Evolutionary conservation across 2,797 vertebrate genomes (phyloP).

Genomic region (Sebastes nivosus): DNA sequence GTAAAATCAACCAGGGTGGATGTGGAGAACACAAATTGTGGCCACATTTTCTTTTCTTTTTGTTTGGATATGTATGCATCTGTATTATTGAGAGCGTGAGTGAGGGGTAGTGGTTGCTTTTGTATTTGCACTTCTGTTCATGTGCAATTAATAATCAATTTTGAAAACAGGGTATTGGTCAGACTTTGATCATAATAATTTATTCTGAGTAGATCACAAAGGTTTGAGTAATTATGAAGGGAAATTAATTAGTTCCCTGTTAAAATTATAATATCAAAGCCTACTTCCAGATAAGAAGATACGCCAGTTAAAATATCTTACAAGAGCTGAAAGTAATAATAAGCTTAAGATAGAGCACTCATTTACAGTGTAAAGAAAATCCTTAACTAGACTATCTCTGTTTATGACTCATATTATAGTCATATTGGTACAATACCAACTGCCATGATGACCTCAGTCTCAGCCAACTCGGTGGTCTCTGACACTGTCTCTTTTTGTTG

Average conservation of each 20-base stretch:
- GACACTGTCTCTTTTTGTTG: too few relatives aligned
- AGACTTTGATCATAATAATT: constrained; percentile 23
- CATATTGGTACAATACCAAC: too few relatives aligned
- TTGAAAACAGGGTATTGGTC: constrained; percentile 20
- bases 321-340: neutral
- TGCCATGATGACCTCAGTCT: too few relatives aligned
- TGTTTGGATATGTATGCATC: neutral
- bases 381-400: neutral
- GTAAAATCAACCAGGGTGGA: neutral
- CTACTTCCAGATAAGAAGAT: neutral
- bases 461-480: too few relatives aligned
- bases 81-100: neutral
- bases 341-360: neutral
- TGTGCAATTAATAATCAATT: constrained; percentile 24
- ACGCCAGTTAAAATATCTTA: neutral
- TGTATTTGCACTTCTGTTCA: neutral
- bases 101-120: neutral
- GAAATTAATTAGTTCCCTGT: neutral
- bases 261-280: neutral
- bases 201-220: constrained; percentile 7
- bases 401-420: neutral
- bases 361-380: neutral
- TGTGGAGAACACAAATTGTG: neutral
- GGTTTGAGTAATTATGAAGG: constrained; percentile 6
- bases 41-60: neutral